phyloP scores from a whole-genome alignment of 2,797 vertebrate species.

The Spondyliosoma cantharus region DNA sequence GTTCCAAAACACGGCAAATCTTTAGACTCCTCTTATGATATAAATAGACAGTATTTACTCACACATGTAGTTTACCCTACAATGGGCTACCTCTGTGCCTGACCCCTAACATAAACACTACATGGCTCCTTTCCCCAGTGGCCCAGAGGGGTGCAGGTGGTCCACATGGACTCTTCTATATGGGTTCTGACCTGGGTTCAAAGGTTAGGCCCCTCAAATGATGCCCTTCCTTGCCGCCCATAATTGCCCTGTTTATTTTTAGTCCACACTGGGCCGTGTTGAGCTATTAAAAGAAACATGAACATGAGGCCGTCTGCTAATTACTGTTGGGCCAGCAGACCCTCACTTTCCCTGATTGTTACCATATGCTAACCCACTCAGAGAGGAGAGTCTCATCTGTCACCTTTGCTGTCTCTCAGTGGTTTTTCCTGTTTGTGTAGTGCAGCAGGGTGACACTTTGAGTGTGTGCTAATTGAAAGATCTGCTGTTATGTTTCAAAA shows the following conservation, averaged over 20 bases:
- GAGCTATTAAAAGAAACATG: slow-evolving; percentile 92
- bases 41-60: slow-evolving; percentile 81
- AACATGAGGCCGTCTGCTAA: slow-evolving; percentile 88
- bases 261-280: slow-evolving; percentile 87
- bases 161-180: slow-evolving; percentile 79
- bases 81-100: slow-evolving; percentile 63
- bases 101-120: slow-evolving; percentile 83
- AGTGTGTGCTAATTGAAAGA: slow-evolving; percentile 14
- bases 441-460: slow-evolving; percentile 40
- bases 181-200: slow-evolving; percentile 82
- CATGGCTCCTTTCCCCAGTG: slow-evolving; percentile 71
- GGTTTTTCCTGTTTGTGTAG: slow-evolving; percentile 40
- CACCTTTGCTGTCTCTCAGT: slow-evolving; percentile 80
- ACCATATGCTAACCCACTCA: slow-evolving; percentile 86
- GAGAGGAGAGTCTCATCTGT: slow-evolving; percentile 78
- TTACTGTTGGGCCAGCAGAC: slow-evolving; percentile 86
- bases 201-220: slow-evolving; percentile 84
- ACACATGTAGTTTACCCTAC: slow-evolving; percentile 71
- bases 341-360: slow-evolving; percentile 86
- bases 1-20: slow-evolving; percentile 27
- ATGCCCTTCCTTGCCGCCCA: slow-evolving; percentile 80
- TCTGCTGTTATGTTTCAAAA: neutral
- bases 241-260: slow-evolving; percentile 90
- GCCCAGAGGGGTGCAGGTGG: slow-evolving; percentile 79
- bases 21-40: slow-evolving; percentile 58